Percentiles rank a stretch among this genome's conserved stretches.
Conservation (phyloP, 2,888 invertebrate genomes). For the Epinotia ramella region DNA sequence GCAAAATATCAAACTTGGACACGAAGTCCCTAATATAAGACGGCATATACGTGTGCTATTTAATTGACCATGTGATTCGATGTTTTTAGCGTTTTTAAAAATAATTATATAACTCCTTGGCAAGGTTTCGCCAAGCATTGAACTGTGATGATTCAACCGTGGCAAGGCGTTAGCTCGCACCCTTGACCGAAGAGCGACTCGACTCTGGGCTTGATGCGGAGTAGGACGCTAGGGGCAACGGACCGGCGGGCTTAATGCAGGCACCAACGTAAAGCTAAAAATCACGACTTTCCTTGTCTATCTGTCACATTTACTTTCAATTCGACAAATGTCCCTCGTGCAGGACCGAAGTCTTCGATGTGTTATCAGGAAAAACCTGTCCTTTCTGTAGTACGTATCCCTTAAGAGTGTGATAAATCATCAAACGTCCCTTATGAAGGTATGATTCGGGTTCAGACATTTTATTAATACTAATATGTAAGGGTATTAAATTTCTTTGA, state of each 20-base stretch:
- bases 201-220: constrained; percentile 1
- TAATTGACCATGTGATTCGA: constrained; percentile 18
- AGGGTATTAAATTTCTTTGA: background rate
- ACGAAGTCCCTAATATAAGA: constrained; percentile 5
- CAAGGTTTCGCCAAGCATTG: constrained; percentile 6
- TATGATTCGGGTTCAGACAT: background rate
- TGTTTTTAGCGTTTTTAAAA: background rate
- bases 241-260: constrained; percentile 15
- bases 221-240: constrained; percentile 16
- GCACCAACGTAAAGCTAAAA: background rate
- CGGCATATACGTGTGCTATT: constrained; percentile 7
- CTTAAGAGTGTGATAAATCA: background rate
- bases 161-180: constrained; percentile 21
- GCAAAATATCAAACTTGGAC: background rate
- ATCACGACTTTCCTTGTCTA: background rate
- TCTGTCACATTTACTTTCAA: background rate
- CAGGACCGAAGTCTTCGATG: background rate
- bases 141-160: constrained; percentile 4
- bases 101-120: constrained; percentile 2
- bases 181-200: constrained; percentile 9
- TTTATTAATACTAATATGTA: background rate
- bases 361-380: background rate
- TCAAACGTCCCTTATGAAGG: constrained; percentile 1
- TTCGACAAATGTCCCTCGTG: background rate
- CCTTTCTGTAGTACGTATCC: background rate